Percentiles rank a stretch among this genome's conserved stretches.
Conservation (phyloP, 2,888 invertebrate species). For the Tenthredo notha region DNA sequence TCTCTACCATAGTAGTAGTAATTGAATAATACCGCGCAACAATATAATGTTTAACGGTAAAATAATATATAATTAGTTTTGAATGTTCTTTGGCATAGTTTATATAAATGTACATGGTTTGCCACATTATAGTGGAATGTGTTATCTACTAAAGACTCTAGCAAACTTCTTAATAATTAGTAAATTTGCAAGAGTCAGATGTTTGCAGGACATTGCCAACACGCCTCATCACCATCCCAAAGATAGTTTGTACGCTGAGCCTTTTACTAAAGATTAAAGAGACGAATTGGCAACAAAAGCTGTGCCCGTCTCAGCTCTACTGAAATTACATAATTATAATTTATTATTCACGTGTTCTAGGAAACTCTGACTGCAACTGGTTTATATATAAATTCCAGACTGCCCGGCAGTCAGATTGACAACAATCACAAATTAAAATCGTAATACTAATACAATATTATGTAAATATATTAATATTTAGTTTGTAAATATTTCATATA, state of each 20-base stretch:
- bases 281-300: slow-evolving; percentile 66
- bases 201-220: slow-evolving; percentile 59
- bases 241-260: slow-evolving; percentile 49
- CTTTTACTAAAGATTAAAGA: slow-evolving; percentile 48
- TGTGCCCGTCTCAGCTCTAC: slow-evolving; percentile 59
- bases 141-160: slow-evolving; percentile 60
- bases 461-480: slow-evolving; percentile 76
- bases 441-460: slow-evolving; percentile 74
- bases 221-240: slow-evolving; percentile 57
- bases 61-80: slow-evolving; percentile 29
- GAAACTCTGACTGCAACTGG: slow-evolving; percentile 74
- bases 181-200: slow-evolving; percentile 61
- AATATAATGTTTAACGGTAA: slow-evolving; percentile 3
- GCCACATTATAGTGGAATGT: slow-evolving; percentile 73
- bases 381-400: slow-evolving; percentile 70
- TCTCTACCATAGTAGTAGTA: background rate
- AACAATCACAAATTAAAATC: slow-evolving; percentile 74
- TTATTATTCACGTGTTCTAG: slow-evolving; percentile 64
- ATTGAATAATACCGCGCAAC: slow-evolving; percentile 42
- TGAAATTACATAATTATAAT: slow-evolving; percentile 62
- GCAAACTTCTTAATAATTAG: slow-evolving; percentile 57
- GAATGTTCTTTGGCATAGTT: slow-evolving; percentile 66
- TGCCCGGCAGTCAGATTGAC: slow-evolving; percentile 72
- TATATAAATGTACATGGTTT: slow-evolving; percentile 64
- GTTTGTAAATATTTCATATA: slow-evolving; percentile 75